Percentiles rank a stretch among this genome's conserved stretches.
phyloP scores from a whole-genome alignment of 2,888 invertebrate genomes.

The Drosophila demipolita region DNA sequence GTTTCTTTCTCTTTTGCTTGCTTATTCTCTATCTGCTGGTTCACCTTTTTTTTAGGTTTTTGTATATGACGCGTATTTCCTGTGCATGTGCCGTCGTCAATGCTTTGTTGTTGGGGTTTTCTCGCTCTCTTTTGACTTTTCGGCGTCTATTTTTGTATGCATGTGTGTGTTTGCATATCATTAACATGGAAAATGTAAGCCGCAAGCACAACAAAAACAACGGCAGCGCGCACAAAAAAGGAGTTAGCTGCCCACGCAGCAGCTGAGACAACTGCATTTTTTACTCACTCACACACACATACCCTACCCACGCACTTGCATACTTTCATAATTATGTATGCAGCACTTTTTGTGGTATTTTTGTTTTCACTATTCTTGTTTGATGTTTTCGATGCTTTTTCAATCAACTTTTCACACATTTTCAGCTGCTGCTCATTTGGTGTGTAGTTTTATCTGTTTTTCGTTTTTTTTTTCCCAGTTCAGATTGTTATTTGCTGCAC shows the following conservation, averaged over 20 bases:
- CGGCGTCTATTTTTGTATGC: constrained; percentile 33
- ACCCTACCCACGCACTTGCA: constrained; percentile 52
- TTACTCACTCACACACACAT: constrained; percentile 13
- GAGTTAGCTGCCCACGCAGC: constrained; percentile 66
- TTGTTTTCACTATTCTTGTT: constrained; percentile 41
- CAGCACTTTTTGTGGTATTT: constrained; percentile 24
- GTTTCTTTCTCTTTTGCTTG: constrained; percentile 40
- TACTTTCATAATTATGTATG: constrained; percentile 53
- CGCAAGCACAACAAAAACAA: constrained; percentile 18
- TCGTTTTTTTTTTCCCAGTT: constrained; percentile 12
- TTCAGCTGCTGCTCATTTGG: constrained; percentile 45
- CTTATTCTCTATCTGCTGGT: constrained; percentile 6
- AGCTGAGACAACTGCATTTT: constrained; percentile 48
- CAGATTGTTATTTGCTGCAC: constrained; percentile 41
- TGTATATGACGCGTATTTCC: constrained; percentile 64
- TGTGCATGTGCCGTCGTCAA: constrained; percentile 16
- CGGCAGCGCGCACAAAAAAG: constrained; percentile 37
- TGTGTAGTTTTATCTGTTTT: constrained; percentile 19
- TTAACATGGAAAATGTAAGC: constrained; percentile 71
- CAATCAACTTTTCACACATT: constrained; percentile 63
- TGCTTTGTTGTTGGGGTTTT: constrained; percentile 21
- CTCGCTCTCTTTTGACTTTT: constrained; percentile 54
- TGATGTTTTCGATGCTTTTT: constrained; percentile 67
- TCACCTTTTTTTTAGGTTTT: constrained; percentile 9
- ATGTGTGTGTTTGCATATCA: constrained; percentile 68